A percentile compares a stretch with the other conserved stretches of the same genome.
These are phyloP conservation scores for Hormiphora californensis DNA, from an alignment of 37 sponge, comb jelly and placozoan genomes.

Conservation along the genomic window DNA sequence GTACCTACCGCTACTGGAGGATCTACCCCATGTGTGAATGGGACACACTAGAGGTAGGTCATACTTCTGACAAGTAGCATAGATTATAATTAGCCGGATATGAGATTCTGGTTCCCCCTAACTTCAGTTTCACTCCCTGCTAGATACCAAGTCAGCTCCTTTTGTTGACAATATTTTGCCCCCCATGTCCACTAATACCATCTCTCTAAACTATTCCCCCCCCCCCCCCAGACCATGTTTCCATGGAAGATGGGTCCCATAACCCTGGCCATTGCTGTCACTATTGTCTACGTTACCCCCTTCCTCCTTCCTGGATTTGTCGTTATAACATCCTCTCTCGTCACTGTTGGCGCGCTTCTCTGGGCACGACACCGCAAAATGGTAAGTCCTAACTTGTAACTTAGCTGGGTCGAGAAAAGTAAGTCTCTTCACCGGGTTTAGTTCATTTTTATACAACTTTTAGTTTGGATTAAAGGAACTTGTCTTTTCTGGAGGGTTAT, in stretches of 20 bases:
- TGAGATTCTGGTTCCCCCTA: not conserved
- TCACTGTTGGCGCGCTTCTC: conserved; percentile 20
- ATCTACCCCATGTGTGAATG: conserved; percentile 41
- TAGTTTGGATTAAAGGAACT: no score
- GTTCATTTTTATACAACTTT: no score
- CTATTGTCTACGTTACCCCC: conserved; percentile 38
- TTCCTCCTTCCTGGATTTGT: conserved; percentile 51
- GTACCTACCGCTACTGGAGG: conserved; percentile 26
- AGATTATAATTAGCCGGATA: not conserved
- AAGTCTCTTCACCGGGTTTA: no score
- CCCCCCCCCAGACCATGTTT: conserved; percentile 40
- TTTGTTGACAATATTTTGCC: not conserved
- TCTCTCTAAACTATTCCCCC: not conserved
- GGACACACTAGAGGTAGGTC: conserved; percentile 18
- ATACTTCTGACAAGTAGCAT: not conserved
- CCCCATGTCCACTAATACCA: not conserved
- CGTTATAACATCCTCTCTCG: conserved; percentile 6
- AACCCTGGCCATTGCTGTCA: not conserved
- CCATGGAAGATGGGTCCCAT: not conserved
- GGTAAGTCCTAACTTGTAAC: no score
- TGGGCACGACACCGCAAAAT: conserved; percentile 15
- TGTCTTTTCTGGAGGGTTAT: no score
- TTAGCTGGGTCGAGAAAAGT: no score
- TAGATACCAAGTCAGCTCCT: not conserved
- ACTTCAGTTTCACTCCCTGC: not conserved